Conservation (phyloP, 1,140 invertebrate species). For the Goniozus legneri region DNA sequence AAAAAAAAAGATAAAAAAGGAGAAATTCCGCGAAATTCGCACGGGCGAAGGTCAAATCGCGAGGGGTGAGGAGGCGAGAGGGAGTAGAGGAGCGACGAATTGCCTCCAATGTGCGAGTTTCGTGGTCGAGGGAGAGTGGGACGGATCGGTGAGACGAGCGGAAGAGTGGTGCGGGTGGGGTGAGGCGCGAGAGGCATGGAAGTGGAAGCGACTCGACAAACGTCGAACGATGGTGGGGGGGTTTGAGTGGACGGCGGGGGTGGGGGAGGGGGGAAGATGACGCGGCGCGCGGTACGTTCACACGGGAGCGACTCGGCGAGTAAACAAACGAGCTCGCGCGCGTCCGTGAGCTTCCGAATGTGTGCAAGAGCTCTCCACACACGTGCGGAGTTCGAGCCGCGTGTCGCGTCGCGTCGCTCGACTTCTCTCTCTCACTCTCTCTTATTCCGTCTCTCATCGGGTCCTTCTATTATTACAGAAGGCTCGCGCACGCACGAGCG, state of each 20-base stretch:
- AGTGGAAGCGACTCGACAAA: conserved; percentile 14
- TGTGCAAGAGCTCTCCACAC: not conserved
- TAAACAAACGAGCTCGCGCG: conserved; percentile 21
- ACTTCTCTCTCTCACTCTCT: not conserved
- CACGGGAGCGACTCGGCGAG: conserved; percentile 17
- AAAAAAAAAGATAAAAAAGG: no score
- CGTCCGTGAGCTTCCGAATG: not conserved
- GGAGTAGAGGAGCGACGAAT: no score
- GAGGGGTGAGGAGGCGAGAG: no score
- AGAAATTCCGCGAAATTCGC: no score
- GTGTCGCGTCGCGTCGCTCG: not conserved
- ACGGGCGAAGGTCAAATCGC: no score
- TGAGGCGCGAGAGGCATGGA: conserved; percentile 13
- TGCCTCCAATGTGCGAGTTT: no score
- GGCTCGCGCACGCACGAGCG: not conserved
- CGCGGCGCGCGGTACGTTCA: conserved; percentile 13
- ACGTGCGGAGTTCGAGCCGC: no score
- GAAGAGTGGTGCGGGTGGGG: not conserved
- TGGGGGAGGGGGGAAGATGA: not conserved
- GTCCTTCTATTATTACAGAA: conserved; percentile 22
- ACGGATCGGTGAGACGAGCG: no score
- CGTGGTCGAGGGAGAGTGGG: not conserved
- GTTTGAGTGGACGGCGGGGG: not conserved
- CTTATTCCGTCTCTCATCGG: not conserved
- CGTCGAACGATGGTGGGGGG: not conserved